Conservation (phyloP, 1,140 invertebrate species). For the Trinorchestia longiramus region DNA sequence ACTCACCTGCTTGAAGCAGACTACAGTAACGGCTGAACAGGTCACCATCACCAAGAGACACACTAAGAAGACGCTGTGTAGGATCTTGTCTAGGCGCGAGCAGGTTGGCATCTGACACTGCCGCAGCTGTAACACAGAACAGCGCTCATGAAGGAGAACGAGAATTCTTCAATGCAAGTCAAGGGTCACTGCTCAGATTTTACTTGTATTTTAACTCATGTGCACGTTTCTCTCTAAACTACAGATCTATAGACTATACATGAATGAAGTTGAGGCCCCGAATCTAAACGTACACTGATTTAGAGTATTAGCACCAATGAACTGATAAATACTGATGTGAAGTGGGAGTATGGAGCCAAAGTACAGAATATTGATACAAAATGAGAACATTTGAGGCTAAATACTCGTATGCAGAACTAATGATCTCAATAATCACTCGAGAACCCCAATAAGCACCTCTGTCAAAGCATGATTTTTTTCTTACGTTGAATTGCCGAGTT, state of each 20-base stretch:
- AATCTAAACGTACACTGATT: background rate
- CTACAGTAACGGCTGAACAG: slow-evolving; percentile 73
- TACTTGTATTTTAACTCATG: background rate
- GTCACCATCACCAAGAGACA: slow-evolving; percentile 72
- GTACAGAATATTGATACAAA: background rate
- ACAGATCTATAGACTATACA: background rate
- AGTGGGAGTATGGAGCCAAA: background rate
- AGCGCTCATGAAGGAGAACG: background rate
- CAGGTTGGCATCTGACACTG: slow-evolving; percentile 72
- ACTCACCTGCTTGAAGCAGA: slow-evolving; percentile 74
- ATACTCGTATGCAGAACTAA: no score
- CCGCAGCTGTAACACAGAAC: slow-evolving; percentile 69
- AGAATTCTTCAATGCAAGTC: background rate
- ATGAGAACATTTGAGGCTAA: no score
- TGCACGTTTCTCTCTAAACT: background rate
- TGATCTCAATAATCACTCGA: no score
- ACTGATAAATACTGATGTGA: background rate
- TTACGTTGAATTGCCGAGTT: no score
- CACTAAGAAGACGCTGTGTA: slow-evolving; percentile 72
- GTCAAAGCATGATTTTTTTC: no score
- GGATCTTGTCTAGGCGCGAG: slow-evolving; percentile 72
- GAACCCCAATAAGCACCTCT: no score
- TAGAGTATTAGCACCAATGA: background rate
- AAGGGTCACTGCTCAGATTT: background rate
- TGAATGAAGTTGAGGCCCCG: background rate